Conservation (phyloP, 2,888 invertebrate genomes). For the Hecatera dysodea region DNA sequence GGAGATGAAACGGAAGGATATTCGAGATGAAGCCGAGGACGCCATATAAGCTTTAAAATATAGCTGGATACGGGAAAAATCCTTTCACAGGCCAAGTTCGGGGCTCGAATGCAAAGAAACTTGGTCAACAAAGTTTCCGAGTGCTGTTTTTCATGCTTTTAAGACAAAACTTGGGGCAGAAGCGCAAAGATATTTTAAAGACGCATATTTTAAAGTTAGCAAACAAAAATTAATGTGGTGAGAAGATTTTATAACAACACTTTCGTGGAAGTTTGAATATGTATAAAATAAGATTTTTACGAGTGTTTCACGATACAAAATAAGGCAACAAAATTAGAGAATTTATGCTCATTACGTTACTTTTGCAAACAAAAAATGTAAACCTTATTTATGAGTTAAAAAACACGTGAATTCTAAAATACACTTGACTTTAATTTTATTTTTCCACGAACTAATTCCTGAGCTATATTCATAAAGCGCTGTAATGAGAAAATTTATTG, state of each 20-base stretch:
- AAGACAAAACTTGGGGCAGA: slow-evolving; percentile 54
- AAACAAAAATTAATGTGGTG: slow-evolving; percentile 48
- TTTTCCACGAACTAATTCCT: slow-evolving; percentile 30
- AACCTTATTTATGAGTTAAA: background rate
- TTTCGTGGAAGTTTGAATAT: slow-evolving; percentile 32
- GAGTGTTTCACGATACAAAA: slow-evolving; percentile 11
- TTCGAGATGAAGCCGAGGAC: slow-evolving; percentile 75
- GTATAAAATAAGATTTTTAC: slow-evolving; percentile 29
- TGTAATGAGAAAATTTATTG: slow-evolving; percentile 70
- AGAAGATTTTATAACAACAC: slow-evolving; percentile 34
- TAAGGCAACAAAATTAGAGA: background rate
- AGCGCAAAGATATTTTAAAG: slow-evolving; percentile 44
- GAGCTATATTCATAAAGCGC: slow-evolving; percentile 50
- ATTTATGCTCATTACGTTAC: background rate
- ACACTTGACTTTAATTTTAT: slow-evolving; percentile 20
- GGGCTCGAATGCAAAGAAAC: slow-evolving; percentile 65
- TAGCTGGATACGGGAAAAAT: slow-evolving; percentile 74
- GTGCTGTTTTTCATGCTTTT: slow-evolving; percentile 62
- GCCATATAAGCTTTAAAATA: slow-evolving; percentile 82
- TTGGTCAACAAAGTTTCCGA: slow-evolving; percentile 66
- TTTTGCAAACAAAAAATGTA: background rate
- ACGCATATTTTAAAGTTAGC: slow-evolving; percentile 58
- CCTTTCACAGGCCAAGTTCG: slow-evolving; percentile 69
- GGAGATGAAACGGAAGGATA: slow-evolving; percentile 85
- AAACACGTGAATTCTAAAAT: slow-evolving; percentile 15